Conservation (phyloP, 2,113 vertebrate genomes). For the Stigmatopora nigra region DNA sequence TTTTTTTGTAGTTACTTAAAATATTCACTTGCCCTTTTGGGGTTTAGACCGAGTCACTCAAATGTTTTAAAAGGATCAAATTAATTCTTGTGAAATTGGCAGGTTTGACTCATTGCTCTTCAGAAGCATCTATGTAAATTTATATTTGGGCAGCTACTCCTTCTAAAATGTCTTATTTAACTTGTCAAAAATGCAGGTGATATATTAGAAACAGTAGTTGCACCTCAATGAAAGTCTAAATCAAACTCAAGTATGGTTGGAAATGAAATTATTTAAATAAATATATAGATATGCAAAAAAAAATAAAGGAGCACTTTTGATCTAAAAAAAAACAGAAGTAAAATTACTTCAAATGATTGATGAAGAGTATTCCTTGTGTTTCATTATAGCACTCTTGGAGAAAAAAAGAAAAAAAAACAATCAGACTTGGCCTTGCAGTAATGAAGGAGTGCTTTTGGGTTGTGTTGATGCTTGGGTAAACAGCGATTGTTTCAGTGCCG, state of each 20-base stretch:
- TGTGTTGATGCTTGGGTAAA: conserved; percentile 79
- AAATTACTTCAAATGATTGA: conserved; percentile 34
- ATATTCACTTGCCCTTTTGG: no score
- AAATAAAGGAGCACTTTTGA: conserved; percentile 29
- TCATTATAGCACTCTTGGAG: conserved; percentile 69
- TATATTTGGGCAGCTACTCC: not conserved
- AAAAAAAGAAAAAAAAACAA: conserved; percentile 74
- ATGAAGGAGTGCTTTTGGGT: conserved; percentile 72
- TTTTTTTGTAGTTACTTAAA: no score
- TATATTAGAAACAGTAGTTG: not conserved
- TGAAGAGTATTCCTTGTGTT: conserved; percentile 57
- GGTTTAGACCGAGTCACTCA: not conserved
- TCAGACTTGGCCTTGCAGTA: conserved; percentile 75
- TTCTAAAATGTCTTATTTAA: not conserved
- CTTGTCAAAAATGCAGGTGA: not conserved
- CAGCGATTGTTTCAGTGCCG: conserved; percentile 77
- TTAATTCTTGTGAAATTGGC: not conserved
- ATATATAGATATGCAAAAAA: conserved; percentile 36
- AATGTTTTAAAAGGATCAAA: not conserved
- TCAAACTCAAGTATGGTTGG: not conserved
- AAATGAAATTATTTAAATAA: conserved; percentile 18
- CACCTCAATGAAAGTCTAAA: not conserved
- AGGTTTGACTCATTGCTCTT: not conserved
- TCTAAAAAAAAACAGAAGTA: conserved; percentile 27
- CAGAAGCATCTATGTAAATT: not conserved